Base-by-base conservation (phyloP, 2,888 invertebrate genomes). In the Trissolcus brochymenae region DNA sequence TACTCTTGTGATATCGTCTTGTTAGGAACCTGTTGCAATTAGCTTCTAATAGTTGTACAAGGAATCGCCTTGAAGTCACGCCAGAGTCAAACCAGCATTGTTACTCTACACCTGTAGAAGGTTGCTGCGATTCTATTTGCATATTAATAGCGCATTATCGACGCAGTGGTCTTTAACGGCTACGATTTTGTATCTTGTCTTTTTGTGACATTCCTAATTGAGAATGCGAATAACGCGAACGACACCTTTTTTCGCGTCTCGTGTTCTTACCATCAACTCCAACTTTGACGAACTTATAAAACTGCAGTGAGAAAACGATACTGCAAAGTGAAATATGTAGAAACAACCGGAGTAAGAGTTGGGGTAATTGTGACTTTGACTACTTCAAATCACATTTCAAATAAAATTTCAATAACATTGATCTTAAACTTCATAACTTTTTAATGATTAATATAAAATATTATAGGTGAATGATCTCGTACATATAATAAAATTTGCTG, bases 121-220 rank as follows among this genome's bases (percentile, higher is more conserved):
- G 71, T 61, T 71, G 62, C 13, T 50, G 57, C 46, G 66, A 64
- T 61, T 65, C 55, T 25, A 76, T 70, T 76, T 76, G 71, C 76
- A 76, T 76, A 61, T 51, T 76, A 76, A 76, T 76, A 60, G 71
- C 56, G 43, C 21, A 71, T 76, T 76, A 76, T 70, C 56, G 50
- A 70, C 70, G 51, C 57, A 71, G 66, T 53, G 54, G 66, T 61
- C 70, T 65, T 60, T 51, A 71, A 61, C 56, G 6, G 0, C 64
- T 40, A 50, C 64, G 14, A 60, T 55, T 66, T 29, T 19, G 55
- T 41, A 35, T 54, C 56, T 73, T 66, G 61, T 60, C 41, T 73
- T 73, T 55, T 56, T 35, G 35, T 7, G 9, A 35, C 35, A 35
- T 7, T 35, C 35, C 35, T 9, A 9, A 35, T 0, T 35, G 9